Base-by-base conservation (phyloP, 2,797 vertebrate species). In the Periparus ater region DNA sequence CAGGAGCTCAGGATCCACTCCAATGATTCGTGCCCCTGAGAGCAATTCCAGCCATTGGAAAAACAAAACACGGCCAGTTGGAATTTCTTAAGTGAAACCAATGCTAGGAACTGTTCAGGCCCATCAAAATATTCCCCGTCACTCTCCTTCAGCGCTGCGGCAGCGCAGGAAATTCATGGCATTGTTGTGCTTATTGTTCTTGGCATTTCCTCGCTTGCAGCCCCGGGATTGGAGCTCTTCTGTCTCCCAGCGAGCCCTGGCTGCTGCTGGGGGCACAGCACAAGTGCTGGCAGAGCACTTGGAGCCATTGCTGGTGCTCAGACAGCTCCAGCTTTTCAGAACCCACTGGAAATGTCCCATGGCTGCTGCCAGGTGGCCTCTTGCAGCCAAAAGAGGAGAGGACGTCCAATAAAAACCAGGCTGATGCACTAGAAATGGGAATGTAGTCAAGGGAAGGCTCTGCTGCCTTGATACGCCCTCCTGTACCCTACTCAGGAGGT, bases 181-280 rank as follows among this genome's bases (percentile, higher is more conserved):
- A 77, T 93, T 83, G 89, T 80, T 91, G 65, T 84, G 61, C 54
- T 77, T 80, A 65, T 88, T 92, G 94, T 72, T 95, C 85, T 85
- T 95, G 93, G 89, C 93, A 30, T 91, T 85, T 91, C 94, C 89
- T 68, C 36, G 13, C 65, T 95, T 80, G 38, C 85, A 96, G 82
- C 4, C 0, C 30, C 0, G 1, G 85, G 72, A 7, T 36, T 58
- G 66, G 85, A 89, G 71, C 61, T 74, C 48, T 14, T 27, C 55
- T 70, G 71, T 67, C 85, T 77, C 23, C 27, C 42, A 32, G 45
- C 3, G 17, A 87, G 62, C n/a, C 63, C 78, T 38, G 26, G 13
- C 44, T 77, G 84, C 68, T 77, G 75, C 60, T 82, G 40, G 19
- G 58, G 78, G 51, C 89, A 11, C 42, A 19, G 57, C 77, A 89